phyloP scores from a whole-genome alignment of 2,113 vertebrate genomes.

The Ceyx melanurus region DNA sequence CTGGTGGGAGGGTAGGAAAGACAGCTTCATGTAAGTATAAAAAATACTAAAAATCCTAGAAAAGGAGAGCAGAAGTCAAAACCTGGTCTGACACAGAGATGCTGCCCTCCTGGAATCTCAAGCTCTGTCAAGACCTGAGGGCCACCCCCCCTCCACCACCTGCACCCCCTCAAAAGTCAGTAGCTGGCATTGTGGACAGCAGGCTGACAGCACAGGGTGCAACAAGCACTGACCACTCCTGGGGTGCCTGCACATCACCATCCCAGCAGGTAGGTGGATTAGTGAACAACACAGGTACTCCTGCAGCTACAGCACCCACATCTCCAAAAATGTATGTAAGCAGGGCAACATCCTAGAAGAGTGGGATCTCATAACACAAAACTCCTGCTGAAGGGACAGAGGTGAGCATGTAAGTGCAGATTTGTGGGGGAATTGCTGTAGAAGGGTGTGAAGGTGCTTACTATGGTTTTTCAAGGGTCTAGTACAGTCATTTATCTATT shows the following conservation, averaged over 20 bases:
- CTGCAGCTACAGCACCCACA: neutral
- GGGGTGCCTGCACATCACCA: neutral
- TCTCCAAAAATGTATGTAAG: neutral
- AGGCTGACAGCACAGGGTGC: neutral
- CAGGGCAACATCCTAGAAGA: fast-evolving
- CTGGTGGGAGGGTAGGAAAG: too few species aligned
- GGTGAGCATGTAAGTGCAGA: fast-evolving
- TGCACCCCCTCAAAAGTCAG: too few species aligned
- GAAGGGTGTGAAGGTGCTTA: neutral
- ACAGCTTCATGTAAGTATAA: too few species aligned
- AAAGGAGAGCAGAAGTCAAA: neutral
- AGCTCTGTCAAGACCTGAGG: neutral
- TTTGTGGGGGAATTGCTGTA: fast-evolving
- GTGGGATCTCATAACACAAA: neutral
- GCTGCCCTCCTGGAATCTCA: neutral
- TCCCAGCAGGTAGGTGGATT: neutral
- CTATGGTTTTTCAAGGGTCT: neutral
- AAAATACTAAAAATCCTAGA: too few species aligned
- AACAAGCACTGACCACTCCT: fast-evolving
- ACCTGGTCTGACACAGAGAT: neutral
- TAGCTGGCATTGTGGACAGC: too few species aligned
- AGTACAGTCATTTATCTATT: neutral
- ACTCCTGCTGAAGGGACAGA: neutral
- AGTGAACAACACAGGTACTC: neutral
- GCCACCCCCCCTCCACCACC: too few species aligned